These are phyloP conservation scores for Cylloceria caligata DNA, from an alignment of 2,888 invertebrate genomes.

Conservation along the genomic window DNA sequence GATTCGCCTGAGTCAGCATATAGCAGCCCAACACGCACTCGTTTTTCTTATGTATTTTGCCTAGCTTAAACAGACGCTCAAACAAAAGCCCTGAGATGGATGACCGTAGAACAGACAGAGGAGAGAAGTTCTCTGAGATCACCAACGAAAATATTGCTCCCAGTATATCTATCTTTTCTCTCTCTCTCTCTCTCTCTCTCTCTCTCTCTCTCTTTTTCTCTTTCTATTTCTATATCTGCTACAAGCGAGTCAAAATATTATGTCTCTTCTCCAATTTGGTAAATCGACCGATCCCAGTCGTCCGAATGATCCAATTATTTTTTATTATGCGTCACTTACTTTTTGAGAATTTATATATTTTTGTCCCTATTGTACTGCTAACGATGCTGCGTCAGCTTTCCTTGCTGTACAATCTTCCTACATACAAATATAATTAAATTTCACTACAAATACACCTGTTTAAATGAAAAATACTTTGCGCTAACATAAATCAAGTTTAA, in stretches of 20 bases:
- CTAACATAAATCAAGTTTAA: background rate
- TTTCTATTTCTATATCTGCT: background rate
- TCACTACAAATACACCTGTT: background rate
- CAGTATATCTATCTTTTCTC: too few relatives aligned
- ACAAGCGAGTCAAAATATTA: background rate
- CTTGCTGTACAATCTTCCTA: background rate
- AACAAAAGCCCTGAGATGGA: constrained; percentile 25
- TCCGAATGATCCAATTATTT: constrained; percentile 32
- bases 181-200: too few relatives aligned
- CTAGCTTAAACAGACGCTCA: constrained; percentile 24
- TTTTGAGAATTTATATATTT: background rate
- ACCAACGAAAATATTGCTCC: constrained; percentile 58
- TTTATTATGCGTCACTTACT: background rate
- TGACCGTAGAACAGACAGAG: constrained; percentile 8
- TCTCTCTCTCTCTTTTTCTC: too few relatives aligned
- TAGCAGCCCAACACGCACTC: background rate
- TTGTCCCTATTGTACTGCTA: background rate
- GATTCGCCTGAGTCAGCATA: constrained; percentile 64
- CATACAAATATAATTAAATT: background rate
- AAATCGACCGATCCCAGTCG: background rate
- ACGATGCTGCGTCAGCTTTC: background rate
- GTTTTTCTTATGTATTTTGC: constrained; percentile 7
- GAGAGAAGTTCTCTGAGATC: constrained; percentile 43
- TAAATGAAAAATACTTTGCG: background rate
- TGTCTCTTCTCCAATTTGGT: constrained; percentile 28